Evolutionary conservation across 2,113 vertebrate genomes (phyloP).

Genomic region (Hippocampus guttulatus): DNA sequence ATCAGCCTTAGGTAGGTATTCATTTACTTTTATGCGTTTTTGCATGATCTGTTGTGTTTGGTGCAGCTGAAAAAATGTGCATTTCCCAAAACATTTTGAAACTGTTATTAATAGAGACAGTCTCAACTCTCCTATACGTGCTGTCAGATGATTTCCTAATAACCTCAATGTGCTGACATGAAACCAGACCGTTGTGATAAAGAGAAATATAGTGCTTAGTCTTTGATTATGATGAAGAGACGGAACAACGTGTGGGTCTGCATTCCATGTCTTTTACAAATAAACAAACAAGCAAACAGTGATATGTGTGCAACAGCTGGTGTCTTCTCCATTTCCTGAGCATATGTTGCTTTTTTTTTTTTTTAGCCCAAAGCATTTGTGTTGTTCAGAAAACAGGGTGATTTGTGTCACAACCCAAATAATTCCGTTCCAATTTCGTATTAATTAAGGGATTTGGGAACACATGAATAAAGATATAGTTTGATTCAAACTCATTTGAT

Average conservation of each 20-base stretch:
- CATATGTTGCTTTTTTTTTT: constrained; percentile 32
- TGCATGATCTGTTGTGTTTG: background rate
- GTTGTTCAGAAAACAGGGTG: background rate
- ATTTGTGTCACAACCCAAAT: constrained; percentile 14
- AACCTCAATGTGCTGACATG: constrained; percentile 32
- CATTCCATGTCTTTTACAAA: constrained; percentile 15
- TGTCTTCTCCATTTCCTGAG: constrained; percentile 13
- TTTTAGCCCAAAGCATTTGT: constrained; percentile 20
- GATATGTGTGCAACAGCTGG: constrained; percentile 18
- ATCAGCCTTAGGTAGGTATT: constrained; percentile 66
- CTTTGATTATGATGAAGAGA: constrained; percentile 35
- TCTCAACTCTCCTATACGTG: constrained; percentile 21
- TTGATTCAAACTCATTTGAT: background rate
- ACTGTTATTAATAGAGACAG: constrained; percentile 28
- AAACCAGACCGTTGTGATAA: constrained; percentile 27
- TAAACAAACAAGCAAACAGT: constrained; percentile 8
- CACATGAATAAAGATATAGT: background rate
- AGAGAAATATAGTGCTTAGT: constrained; percentile 38
- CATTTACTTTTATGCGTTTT: background rate
- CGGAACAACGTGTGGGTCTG: constrained; percentile 12
- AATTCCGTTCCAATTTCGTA: background rate
- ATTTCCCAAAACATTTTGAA: background rate
- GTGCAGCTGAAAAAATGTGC: background rate
- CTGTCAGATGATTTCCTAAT: constrained; percentile 27
- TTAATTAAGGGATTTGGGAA: too few species aligned